phyloP scores from a whole-genome alignment of 1,140 invertebrate genomes.

The Trichomalopsis sarcophagae region DNA sequence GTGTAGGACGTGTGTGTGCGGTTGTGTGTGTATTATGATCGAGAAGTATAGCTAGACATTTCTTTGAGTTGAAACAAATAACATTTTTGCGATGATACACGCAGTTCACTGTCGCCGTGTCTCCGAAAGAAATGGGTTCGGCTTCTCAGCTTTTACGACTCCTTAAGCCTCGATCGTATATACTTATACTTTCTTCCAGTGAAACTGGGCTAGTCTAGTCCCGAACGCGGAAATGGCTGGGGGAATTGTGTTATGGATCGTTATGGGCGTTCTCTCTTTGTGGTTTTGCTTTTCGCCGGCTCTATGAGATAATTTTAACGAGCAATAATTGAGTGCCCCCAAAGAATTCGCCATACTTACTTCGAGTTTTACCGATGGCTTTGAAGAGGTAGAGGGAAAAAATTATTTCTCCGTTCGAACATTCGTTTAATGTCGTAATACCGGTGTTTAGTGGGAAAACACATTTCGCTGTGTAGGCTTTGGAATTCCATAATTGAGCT shows the following conservation, averaged over 20 bases:
- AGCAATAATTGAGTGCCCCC: background rate
- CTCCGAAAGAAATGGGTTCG: slow-evolving; percentile 11
- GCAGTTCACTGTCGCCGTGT: background rate
- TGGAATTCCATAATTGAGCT: slow-evolving; percentile 2
- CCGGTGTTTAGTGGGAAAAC: background rate
- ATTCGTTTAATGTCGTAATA: background rate
- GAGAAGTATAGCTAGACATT: no score
- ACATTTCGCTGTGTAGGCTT: background rate
- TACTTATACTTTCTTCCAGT: slow-evolving; percentile 23
- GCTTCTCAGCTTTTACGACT: slow-evolving; percentile 22
- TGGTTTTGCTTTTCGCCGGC: background rate
- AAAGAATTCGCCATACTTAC: background rate
- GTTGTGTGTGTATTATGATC: background rate
- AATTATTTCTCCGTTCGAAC: background rate
- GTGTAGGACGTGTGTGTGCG: no score
- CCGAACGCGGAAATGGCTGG: slow-evolving; percentile 24
- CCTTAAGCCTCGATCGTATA: background rate
- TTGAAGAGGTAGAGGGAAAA: background rate
- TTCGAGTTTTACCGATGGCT: background rate
- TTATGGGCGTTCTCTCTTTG: background rate
- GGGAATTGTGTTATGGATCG: background rate
- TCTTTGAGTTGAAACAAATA: no score
- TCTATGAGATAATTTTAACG: background rate
- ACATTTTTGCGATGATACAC: background rate
- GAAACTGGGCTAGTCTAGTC: slow-evolving; percentile 12